Conservation (phyloP, 2,113 vertebrate species). For the Orycteropus afer region DNA sequence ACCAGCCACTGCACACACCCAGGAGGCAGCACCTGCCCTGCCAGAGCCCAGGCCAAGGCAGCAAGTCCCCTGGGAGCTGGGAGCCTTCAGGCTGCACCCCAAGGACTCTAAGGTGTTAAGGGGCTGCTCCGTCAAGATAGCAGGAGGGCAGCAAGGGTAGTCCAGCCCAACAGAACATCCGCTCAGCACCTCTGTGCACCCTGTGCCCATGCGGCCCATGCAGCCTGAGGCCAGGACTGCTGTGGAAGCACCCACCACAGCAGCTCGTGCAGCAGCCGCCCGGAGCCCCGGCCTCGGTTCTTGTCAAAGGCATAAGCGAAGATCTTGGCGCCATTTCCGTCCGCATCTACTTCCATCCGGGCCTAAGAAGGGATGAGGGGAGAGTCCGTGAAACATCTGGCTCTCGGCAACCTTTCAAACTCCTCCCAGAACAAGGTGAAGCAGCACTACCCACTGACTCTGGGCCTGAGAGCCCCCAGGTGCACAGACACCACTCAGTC, state of each 20-base stretch:
- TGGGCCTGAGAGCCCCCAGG: too few relatives aligned
- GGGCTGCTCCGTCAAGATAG: neutral
- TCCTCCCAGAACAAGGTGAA: neutral
- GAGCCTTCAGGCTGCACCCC: neutral
- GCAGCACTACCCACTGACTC: neutral
- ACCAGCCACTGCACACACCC: too few relatives aligned
- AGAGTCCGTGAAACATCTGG: neutral
- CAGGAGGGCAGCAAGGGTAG: too few relatives aligned
- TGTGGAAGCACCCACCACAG: constrained; percentile 91
- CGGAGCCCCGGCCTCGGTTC: constrained; percentile 94
- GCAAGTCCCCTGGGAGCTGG: neutral
- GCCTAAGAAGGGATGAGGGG: constrained; percentile 85
- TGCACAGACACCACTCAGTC: too few relatives aligned
- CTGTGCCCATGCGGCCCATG: rapidly evolving
- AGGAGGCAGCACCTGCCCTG: too few relatives aligned
- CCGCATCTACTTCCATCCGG: constrained; percentile 98
- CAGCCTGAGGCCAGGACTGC: neutral
- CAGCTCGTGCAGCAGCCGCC: constrained; percentile 95
- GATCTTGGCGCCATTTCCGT: constrained; percentile 98
- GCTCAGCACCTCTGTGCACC: rapidly evolving
- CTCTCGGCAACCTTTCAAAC: neutral
- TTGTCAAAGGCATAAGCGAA: constrained; percentile 99
- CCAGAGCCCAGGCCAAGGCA: neutral
- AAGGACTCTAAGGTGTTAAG: rapidly evolving
- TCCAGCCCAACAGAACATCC: too few relatives aligned